Conservation (phyloP, 2,113 vertebrate species). For the Potamarius usumacintae region DNA sequence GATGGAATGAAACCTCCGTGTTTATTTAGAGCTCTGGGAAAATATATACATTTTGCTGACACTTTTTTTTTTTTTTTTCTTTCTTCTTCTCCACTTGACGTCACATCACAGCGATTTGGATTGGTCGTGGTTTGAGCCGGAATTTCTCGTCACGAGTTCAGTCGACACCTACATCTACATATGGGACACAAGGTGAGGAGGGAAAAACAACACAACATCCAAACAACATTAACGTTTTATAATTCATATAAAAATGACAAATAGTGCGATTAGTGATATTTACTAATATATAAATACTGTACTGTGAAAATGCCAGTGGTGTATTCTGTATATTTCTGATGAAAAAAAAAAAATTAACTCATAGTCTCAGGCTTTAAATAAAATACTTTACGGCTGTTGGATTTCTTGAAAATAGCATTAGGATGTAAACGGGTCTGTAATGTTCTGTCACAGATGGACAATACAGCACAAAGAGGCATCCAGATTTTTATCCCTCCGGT, state of each 20-base stretch:
- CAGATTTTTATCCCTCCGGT: too few species aligned
- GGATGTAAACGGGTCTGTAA: background rate
- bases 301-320: background rate
- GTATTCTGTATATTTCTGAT: background rate
- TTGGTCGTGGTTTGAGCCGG: constrained; percentile 95
- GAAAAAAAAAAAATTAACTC: background rate
- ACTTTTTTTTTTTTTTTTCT: background rate
- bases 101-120: constrained; percentile 84
- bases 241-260: background rate
- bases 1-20: constrained; percentile 5
- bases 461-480: background rate
- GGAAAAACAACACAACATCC: background rate
- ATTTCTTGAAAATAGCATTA: background rate
- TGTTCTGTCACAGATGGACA: background rate
- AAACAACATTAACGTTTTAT: background rate
- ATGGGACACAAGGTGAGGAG: constrained; percentile 94
- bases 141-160: constrained; percentile 93
- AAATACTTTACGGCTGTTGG: background rate
- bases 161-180: constrained; percentile 99
- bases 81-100: background rate
- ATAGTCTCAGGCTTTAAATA: background rate
- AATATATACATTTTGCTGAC: background rate
- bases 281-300: background rate
- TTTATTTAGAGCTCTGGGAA: background rate
- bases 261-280: background rate